These are phyloP conservation scores for Stegodyphus mimosarum DNA, from an alignment of 1,140 invertebrate species.

Conservation along the genomic window DNA sequence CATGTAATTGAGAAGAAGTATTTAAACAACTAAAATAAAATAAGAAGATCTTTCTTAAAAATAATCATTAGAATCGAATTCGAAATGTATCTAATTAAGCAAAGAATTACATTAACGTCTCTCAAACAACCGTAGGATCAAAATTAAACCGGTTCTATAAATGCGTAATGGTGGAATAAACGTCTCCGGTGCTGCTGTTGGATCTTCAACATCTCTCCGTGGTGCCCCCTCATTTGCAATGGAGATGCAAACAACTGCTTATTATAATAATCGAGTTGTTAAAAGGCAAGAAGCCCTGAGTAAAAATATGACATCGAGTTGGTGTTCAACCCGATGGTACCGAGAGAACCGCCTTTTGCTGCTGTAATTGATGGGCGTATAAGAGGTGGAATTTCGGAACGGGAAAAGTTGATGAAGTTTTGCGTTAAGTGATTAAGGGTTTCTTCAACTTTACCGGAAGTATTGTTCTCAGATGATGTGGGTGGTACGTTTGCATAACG, in stretches of 20 bases:
- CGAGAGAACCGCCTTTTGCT: background rate
- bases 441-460: conserved; percentile 1
- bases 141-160: conserved; percentile 38
- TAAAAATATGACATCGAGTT: background rate
- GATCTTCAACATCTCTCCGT: background rate
- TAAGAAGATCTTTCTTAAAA: no score
- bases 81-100: conserved; percentile 28
- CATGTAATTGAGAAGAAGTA: no score
- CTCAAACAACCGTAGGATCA: conserved; percentile 8
- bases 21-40: no score
- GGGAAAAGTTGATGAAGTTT: background rate
- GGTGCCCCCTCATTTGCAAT: conserved; percentile 20
- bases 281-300: conserved; percentile 1
- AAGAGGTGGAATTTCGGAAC: background rate
- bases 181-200: conserved; percentile 15
- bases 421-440: background rate
- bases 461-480: background rate
- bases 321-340: no score
- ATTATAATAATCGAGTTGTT: conserved; percentile 35
- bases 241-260: conserved; percentile 24
- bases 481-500: background rate
- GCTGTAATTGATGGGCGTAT: background rate
- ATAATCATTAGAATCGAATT: background rate
- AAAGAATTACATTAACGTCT: background rate
- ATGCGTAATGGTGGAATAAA: conserved; percentile 42